A percentile compares a stretch with the other conserved stretches of the same genome.
These are phyloP conservation scores for Uloborus plumipes DNA, from an alignment of 2,888 invertebrate genomes.

Conservation along the genomic window DNA sequence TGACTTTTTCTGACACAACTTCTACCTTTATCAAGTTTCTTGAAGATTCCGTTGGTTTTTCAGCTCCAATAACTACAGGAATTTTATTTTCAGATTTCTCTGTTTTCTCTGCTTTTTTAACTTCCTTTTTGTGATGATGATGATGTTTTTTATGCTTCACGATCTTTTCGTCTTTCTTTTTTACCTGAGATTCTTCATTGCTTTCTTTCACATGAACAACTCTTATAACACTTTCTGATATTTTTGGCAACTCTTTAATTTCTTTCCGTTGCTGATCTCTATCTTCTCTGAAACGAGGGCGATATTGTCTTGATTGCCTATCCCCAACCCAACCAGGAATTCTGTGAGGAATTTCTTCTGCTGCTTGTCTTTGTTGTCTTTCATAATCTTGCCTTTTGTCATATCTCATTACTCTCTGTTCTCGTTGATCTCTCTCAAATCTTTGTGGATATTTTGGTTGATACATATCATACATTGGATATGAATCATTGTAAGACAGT, in stretches of 20 bases:
- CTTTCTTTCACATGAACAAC: slow-evolving; percentile 19
- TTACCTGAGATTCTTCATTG: slow-evolving; percentile 53
- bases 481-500: slow-evolving; percentile 41
- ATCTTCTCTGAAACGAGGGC: slow-evolving; percentile 32
- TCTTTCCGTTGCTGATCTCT: slow-evolving; percentile 38
- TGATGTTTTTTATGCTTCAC: slow-evolving; percentile 70
- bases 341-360: slow-evolving; percentile 63
- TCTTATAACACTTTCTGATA: slow-evolving; percentile 30
- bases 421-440: slow-evolving; percentile 39
- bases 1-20: slow-evolving; percentile 11
- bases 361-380: slow-evolving; percentile 12
- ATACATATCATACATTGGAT: slow-evolving; percentile 43
- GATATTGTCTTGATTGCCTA: slow-evolving; percentile 46
- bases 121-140: slow-evolving; percentile 68
- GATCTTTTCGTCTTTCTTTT: slow-evolving; percentile 72
- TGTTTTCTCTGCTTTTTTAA: slow-evolving; percentile 70
- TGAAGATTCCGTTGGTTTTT: slow-evolving; percentile 29
- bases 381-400: slow-evolving; percentile 49
- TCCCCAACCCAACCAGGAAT: slow-evolving; percentile 69
- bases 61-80: slow-evolving; percentile 10
- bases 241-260: slow-evolving; percentile 45
- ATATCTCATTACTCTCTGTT: slow-evolving; percentile 31
- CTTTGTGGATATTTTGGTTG: slow-evolving; percentile 27
- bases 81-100: slow-evolving; percentile 68
- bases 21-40: slow-evolving; percentile 33